Conservation (phyloP, 2,113 vertebrate species). For the Microcebus lehilahytsara region DNA sequence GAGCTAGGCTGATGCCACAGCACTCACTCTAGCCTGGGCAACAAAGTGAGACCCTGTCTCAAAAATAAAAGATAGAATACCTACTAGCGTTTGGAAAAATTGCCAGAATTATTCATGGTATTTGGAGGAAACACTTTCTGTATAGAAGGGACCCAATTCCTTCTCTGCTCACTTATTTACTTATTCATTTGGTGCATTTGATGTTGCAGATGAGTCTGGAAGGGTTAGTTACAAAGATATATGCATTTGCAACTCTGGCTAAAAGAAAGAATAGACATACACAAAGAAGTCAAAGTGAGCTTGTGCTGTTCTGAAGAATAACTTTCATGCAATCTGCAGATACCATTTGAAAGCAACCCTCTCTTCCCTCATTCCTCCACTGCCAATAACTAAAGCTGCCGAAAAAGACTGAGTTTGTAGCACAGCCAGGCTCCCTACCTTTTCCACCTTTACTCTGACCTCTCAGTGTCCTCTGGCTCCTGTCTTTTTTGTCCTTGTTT, state of each 20-base stretch:
- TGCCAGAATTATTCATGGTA: not conserved
- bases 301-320: not conserved
- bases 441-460: not conserved
- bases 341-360: not conserved
- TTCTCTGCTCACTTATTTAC: not conserved
- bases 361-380: not conserved
- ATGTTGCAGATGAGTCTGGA: conserved; percentile 11
- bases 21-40: no score
- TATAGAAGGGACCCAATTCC: not conserved
- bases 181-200: not conserved
- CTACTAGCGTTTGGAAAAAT: not conserved
- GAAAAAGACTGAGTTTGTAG: not conserved
- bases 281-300: not conserved
- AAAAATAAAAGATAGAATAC: not conserved
- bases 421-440: not conserved
- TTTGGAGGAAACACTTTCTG: not conserved
- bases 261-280: not conserved
- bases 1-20: no score
- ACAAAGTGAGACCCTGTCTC: no score
- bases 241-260: not conserved
- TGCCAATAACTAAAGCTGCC: not conserved
- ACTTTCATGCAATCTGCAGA: not conserved
- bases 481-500: not conserved
- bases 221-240: not conserved
- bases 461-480: not conserved